These are phyloP conservation scores for Myotis findleyi DNA, from an alignment of 2,797 vertebrate species.

Conservation along the genomic window DNA sequence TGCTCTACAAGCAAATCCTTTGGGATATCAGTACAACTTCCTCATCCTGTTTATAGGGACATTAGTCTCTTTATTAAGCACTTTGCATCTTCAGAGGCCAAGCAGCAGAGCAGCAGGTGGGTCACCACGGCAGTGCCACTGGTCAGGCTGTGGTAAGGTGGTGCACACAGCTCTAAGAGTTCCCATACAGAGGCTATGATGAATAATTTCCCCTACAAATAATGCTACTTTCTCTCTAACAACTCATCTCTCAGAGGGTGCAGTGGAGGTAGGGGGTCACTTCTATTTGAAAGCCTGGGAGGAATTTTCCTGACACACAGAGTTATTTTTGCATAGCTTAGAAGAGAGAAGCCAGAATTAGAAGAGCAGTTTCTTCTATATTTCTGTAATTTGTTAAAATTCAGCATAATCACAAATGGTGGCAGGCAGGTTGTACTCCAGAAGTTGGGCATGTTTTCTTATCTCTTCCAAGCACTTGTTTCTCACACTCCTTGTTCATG, in stretches of 20 bases:
- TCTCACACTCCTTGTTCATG: not conserved
- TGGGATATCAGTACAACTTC: not conserved
- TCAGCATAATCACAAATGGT: not conserved
- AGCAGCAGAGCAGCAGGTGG: not conserved
- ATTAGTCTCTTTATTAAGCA: not conserved
- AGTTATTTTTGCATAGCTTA: not conserved
- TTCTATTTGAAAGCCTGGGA: conserved; percentile 15
- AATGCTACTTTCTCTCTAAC: not conserved
- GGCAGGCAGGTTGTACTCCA: not conserved
- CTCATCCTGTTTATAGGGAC: not conserved
- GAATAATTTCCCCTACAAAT: not conserved
- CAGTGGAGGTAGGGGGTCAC: not conserved
- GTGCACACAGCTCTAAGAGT: not conserved
- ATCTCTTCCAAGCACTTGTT: not conserved
- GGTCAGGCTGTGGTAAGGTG: not conserved
- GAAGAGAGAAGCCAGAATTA: conserved; percentile 7
- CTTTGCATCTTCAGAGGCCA: not conserved
- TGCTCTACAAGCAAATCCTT: not conserved
- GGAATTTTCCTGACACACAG: not conserved
- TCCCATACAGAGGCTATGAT: not conserved
- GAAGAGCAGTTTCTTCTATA: not conserved
- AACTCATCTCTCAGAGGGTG: not conserved
- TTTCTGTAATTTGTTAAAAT: conserved; percentile 33
- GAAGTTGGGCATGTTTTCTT: not conserved
- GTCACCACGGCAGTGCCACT: not conserved